Evolutionary conservation across 2,888 invertebrate genomes (phyloP), one percentile per base, ranked within the genome.

Genomic region (Acanthosepion esculentum): DNA sequence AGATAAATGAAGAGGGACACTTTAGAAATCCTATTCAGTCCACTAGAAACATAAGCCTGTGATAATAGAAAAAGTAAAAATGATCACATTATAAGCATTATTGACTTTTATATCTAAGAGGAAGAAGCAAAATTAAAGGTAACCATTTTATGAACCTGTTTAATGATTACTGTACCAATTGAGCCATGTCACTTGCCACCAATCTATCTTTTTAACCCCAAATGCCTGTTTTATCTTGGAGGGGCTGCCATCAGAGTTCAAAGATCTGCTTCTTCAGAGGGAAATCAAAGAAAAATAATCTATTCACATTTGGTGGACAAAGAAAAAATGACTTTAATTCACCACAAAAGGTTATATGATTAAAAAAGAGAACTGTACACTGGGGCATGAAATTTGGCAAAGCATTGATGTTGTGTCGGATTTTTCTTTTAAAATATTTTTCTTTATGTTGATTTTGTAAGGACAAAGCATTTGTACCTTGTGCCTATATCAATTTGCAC

Each of bases 91-190:
- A 26, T 55, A 55, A 55, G 29, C 64, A 7, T 64, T 64, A 29
- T 29, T 26, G 29, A 64, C 64, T 64, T 29, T 64, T 64, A 64
- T 64, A 26, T 29, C 29, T 29, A 64, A 29, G 29, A 64, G 29
- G 64, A 64, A 64, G 10, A 64, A 64, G 64, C 6, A 29, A 78
- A 78, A 78, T 78, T 78, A n/a, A 78, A 78, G 78, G 10, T n/a
- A 78, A 78, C 8, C 10, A n/a, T 78, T n/a, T 78, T n/a, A 29
- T 78, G n/a, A 78, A 78, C 29, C 78, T 78, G n/a, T n/a, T 78
- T 78, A 78, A 78, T 29, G 78, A 78, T 78, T 78, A n/a, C n/a
- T 78, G 78, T 78, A 78, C n/a, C 78, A 78, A 78, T 78, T 78
- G 78, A 29, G 78, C 78, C 78, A 78, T 78, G 78, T 78, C 78